Evolutionary conservation across 2,888 invertebrate genomes (phyloP).

Genomic region (Drosophila koepferae): DNA sequence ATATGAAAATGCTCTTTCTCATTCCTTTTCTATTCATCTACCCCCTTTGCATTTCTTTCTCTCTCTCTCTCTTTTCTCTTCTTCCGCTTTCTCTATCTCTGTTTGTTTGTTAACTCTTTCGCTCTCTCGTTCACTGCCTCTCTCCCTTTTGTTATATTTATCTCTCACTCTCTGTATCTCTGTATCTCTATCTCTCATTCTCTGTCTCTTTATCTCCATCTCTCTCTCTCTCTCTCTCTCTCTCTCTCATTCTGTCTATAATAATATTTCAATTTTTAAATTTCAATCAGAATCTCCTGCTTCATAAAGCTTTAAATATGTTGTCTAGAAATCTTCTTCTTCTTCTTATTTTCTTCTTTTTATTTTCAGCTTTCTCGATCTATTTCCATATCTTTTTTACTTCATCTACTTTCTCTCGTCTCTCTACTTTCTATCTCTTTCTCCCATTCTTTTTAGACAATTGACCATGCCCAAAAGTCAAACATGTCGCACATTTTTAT

Average conservation of each 20-base stretch:
- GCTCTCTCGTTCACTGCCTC: too few relatives aligned
- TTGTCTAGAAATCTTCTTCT: neutral
- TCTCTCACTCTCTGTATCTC: too few relatives aligned
- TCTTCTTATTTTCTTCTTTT: too few relatives aligned
- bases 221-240: neutral
- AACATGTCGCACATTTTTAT: slow-evolving; percentile 71
- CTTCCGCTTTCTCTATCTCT: too few relatives aligned
- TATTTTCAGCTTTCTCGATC: neutral
- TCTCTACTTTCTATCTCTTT: neutral
- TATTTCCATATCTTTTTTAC: neutral
- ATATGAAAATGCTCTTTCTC: too few relatives aligned
- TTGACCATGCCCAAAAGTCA: slow-evolving; percentile 35
- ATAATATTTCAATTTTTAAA: neutral
- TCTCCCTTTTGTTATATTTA: too few relatives aligned
- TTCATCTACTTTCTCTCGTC: neutral
- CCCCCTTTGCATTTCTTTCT: too few relatives aligned
- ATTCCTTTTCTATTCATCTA: neutral
- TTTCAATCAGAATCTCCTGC: neutral
- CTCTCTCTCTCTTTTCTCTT: neutral
- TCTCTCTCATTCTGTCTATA: neutral
- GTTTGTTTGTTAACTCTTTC: too few relatives aligned
- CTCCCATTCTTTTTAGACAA: neutral
- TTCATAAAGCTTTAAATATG: neutral
- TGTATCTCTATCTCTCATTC: too few relatives aligned
- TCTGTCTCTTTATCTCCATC: too few relatives aligned